Evolutionary conservation across 2,888 invertebrate species (phyloP), one percentile per base, ranked within the genome.

Genomic region (Cremastinae sp.): DNA sequence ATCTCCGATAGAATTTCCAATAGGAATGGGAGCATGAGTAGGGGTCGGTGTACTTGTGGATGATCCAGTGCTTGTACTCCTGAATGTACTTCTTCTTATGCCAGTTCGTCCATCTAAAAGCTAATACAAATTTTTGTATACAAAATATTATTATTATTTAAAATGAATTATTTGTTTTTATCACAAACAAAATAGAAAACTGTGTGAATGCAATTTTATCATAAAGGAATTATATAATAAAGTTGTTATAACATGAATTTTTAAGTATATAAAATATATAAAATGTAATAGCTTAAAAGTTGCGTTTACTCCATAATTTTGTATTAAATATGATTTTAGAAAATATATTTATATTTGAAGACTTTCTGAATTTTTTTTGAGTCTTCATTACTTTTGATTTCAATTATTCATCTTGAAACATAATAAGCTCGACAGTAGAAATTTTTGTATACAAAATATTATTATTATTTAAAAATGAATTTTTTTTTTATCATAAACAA

Each of bases 41-140:
- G 88, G 85, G 7, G 89, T 89, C 12, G 89, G 85, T 43, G 88
- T 89, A 41, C 87, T 85, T 2, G 91, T 92, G 0, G 92, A 92
- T 0, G 92, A 91, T 43, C 91, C 91, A 2, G 92, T 91, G 82
- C 92, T 92, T 28, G 89, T 85, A 70, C 90, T 90, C 75, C 90
- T 91, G n/a, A 91, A 88, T 37, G 90, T 88, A 73, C 91, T 90
- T 58, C 91, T 86, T 82, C 91, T 90, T 12, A 91, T 90, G 10
- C 91, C 91, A 77, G 89, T 88, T 70, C 91, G 90, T 56, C 92
- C 91, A 78, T 93, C 93, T 10, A 91, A 88, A 59, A 92, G 70
- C 10, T 78, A 79, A 73, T 45, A 41, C 43, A 55, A 20, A 20
- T 43, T 12, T 37, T n/a, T n/a, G n/a, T n/a, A n/a, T n/a, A n/a